Percentiles rank a stretch among this genome's conserved stretches.
phyloP scores from a whole-genome alignment of 1,140 invertebrate genomes.

The Anoplolepis gracilipes region DNA sequence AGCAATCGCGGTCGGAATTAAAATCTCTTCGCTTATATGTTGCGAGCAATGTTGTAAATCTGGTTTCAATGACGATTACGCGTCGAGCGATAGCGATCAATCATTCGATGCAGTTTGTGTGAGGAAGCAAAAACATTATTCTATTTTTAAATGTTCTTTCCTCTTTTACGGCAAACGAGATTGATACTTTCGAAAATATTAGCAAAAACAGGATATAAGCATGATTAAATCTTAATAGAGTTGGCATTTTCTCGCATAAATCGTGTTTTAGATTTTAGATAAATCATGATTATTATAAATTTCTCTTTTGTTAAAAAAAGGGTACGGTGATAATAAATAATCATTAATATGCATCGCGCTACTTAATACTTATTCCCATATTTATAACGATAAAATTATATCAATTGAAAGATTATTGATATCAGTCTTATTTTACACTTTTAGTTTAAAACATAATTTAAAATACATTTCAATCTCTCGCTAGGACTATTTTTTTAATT shows the following conservation, averaged over 20 bases:
- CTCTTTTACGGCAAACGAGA: constrained; percentile 5
- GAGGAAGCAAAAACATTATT: constrained; percentile 10
- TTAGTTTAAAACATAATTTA: not conserved
- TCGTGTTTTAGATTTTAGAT: constrained; percentile 22
- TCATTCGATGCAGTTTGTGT: not conserved
- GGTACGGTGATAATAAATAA: constrained; percentile 27
- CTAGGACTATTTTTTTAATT: not conserved
- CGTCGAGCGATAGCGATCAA: constrained; percentile 34
- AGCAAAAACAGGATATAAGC: not conserved
- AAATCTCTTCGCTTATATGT: not conserved
- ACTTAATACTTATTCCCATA: not conserved
- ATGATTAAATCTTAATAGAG: constrained; percentile 2
- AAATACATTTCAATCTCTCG: not conserved
- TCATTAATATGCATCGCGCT: constrained; percentile 25
- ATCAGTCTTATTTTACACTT: not conserved
- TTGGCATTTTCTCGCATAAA: not conserved
- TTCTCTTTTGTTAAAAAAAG: constrained; percentile 9
- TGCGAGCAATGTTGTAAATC: constrained; percentile 39
- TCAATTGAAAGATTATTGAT: not conserved
- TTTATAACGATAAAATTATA: not conserved
- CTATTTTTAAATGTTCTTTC: not conserved
- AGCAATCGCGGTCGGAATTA: not conserved
- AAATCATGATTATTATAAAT: constrained; percentile 23
- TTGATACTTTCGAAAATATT: constrained; percentile 39
- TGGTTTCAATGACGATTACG: constrained; percentile 21